Evolutionary conservation across 2,113 vertebrate genomes (phyloP).

Genomic region (Pitta sordida): DNA sequence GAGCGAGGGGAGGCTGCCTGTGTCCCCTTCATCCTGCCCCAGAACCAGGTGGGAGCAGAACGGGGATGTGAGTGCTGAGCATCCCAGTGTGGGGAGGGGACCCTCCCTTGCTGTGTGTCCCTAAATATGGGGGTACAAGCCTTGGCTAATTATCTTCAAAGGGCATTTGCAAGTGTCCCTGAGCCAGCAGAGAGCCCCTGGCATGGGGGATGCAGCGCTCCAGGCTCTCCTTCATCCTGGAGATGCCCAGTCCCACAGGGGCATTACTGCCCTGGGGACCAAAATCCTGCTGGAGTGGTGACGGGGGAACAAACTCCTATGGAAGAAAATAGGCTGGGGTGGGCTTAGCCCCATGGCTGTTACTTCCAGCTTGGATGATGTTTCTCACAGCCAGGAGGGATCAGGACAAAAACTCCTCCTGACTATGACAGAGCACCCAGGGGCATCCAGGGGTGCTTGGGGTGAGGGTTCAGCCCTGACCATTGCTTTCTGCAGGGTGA

Average conservation of each 20-base stretch:
- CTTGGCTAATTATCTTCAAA: not conserved
- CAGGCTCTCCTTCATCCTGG: not conserved
- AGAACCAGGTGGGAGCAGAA: not conserved
- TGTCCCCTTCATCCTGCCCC: not conserved
- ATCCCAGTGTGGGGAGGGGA: rapidly evolving
- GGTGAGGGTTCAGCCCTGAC: not conserved
- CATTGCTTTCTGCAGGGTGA: conserved; percentile 78
- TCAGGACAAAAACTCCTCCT: not conserved
- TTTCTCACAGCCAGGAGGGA: not conserved
- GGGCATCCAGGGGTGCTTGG: rapidly evolving
- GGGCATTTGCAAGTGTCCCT: not conserved
- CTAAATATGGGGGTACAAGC: not conserved
- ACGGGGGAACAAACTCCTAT: rapidly evolving
- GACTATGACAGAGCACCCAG: rapidly evolving
- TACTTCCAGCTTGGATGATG: not conserved
- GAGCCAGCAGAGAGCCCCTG: not conserved
- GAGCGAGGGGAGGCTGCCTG: rapidly evolving
- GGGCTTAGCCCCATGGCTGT: not conserved
- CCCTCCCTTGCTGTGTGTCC: rapidly evolving
- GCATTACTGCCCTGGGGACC: not conserved
- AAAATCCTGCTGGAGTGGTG: not conserved
- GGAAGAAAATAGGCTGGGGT: not conserved
- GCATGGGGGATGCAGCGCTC: rapidly evolving
- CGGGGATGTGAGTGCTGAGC: not conserved
- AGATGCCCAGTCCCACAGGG: not conserved